Percentiles rank a stretch among this genome's conserved stretches.
phyloP scores from a whole-genome alignment of 2,888 invertebrate species.

The Caenorhabditis wallacei region DNA sequence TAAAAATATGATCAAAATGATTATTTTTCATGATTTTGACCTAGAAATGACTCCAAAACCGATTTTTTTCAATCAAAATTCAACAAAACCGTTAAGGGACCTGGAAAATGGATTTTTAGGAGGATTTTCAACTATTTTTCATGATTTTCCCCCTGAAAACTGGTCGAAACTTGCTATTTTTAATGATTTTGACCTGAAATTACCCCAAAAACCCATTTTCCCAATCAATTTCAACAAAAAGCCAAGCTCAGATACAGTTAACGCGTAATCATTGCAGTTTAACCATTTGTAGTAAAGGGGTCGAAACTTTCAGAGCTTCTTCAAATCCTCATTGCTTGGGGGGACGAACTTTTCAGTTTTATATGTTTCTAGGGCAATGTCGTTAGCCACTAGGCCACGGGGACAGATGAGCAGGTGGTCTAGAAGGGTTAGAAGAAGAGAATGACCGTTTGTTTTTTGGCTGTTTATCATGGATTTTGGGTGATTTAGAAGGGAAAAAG shows the following conservation, averaged over 20 bases:
- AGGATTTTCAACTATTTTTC: too few species aligned
- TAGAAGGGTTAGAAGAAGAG: background rate
- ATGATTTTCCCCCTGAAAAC: too few species aligned
- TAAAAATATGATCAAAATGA: too few species aligned
- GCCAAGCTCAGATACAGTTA: conserved; percentile 31
- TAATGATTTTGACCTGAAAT: too few species aligned
- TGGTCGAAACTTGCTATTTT: background rate
- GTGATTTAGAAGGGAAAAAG: too few species aligned
- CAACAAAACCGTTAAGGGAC: too few species aligned
- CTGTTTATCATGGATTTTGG: too few species aligned
- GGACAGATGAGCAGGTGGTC: background rate
- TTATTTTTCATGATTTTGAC: too few species aligned
- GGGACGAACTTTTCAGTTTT: background rate
- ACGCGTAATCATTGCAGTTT: conserved; percentile 19
- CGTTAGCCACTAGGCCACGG: background rate
- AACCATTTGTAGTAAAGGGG: background rate
- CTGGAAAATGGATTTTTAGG: too few species aligned
- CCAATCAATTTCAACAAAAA: background rate
- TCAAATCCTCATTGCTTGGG: conserved; percentile 50
- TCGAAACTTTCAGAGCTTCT: conserved; percentile 47
- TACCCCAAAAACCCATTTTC: background rate
- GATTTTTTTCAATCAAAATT: too few species aligned
- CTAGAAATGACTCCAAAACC: too few species aligned
- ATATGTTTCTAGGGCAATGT: background rate
- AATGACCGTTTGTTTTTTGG: background rate